Percentiles rank a stretch among this genome's conserved stretches.
phyloP scores from a whole-genome alignment of 2,888 invertebrate species.

The Hoplodrina blanda region DNA sequence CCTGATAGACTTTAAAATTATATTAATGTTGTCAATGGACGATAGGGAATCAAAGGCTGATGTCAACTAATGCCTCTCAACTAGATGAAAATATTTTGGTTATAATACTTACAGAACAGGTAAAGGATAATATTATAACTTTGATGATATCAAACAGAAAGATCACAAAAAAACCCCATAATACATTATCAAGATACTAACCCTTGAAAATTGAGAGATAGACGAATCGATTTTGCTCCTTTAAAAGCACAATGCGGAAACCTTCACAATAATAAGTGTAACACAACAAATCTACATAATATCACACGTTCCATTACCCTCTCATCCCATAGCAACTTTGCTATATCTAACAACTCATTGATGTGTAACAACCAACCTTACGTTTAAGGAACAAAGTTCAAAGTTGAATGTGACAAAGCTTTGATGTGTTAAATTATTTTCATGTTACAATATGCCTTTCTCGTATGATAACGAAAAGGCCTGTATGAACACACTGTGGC shows the following conservation, averaged over 20 bases:
- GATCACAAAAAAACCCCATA: constrained; percentile 49
- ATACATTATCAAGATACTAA: constrained; percentile 57
- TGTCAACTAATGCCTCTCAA: background rate
- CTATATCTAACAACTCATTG: constrained; percentile 21
- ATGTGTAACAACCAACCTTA: constrained; percentile 34
- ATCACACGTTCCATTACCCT: constrained; percentile 83
- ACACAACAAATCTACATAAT: constrained; percentile 82
- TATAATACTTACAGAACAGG: background rate
- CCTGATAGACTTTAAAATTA: constrained; percentile 41
- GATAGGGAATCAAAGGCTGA: constrained; percentile 1
- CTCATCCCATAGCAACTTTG: constrained; percentile 68
- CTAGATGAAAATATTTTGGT: background rate
- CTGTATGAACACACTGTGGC: constrained; percentile 51
- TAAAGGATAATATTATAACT: constrained; percentile 6
- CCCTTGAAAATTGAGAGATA: constrained; percentile 68
- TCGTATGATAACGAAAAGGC: constrained; percentile 57
- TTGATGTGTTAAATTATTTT: constrained; percentile 49
- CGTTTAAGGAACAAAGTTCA: constrained; percentile 27
- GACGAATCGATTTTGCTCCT: constrained; percentile 74
- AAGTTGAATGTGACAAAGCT: constrained; percentile 34
- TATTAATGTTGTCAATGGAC: constrained; percentile 24
- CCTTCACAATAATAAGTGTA: constrained; percentile 77
- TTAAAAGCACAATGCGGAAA: constrained; percentile 72
- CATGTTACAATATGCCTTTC: constrained; percentile 55
- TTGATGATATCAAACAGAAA: constrained; percentile 31